phyloP scores from a whole-genome alignment of 2,888 invertebrate genomes.

The Brenthis hecate region DNA sequence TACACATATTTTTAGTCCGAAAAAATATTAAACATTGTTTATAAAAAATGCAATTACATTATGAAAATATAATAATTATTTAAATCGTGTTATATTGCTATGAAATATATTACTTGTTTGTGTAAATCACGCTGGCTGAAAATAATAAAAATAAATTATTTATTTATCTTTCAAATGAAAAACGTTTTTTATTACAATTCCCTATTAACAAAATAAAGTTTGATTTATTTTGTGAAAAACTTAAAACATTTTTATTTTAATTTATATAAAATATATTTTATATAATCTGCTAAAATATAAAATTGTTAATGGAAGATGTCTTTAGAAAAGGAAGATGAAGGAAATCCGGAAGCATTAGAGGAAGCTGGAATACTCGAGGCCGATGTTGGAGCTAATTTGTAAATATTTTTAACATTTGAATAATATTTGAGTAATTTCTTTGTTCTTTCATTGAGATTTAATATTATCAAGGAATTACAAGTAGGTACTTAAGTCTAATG shows the following conservation, averaged over 20 bases:
- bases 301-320: slow-evolving; percentile 41
- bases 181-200: too few species aligned
- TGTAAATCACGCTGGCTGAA: not conserved
- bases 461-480: too few species aligned
- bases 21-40: too few species aligned
- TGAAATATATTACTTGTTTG: not conserved
- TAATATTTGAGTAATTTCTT: too few species aligned
- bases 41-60: too few species aligned
- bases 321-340: slow-evolving; percentile 46
- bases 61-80: too few species aligned
- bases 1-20: too few species aligned
- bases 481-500: too few species aligned
- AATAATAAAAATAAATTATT: not conserved
- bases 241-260: not conserved
- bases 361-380: slow-evolving; percentile 73
- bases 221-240: not conserved
- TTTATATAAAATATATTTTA: not conserved
- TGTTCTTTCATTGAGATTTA: too few species aligned
- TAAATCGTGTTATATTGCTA: not conserved
- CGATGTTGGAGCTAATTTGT: slow-evolving; percentile 75
- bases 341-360: slow-evolving; percentile 58
- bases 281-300: too few species aligned
- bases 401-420: slow-evolving; percentile 35
- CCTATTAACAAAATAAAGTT: not conserved
- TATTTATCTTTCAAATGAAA: not conserved